Evolutionary conservation across 2,888 invertebrate genomes (phyloP), one percentile per base, ranked within the genome.

Genomic region (Cataglyphis albicans): DNA sequence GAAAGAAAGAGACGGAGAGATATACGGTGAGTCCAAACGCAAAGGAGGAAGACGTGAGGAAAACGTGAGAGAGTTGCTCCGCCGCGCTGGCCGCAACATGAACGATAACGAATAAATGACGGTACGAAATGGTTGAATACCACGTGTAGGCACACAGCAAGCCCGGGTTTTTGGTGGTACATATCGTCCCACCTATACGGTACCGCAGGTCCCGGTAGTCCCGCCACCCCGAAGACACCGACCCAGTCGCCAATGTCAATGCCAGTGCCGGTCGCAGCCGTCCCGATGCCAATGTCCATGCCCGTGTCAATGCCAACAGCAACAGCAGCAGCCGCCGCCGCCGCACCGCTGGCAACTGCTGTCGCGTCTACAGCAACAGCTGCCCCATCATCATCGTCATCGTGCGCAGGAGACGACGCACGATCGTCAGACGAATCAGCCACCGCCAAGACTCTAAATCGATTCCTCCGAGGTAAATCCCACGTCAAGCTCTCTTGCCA

Each of bases 121-220:
- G 65, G 59, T 65, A 67, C 38, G 75, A 72, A 73, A 76, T 72
- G 78, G 72, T 78, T 80, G 72, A 70, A 80, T 86, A 86, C 91
- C 90, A 88, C 91, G 90, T 91, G 87, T 93, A 94, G 94, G 94
- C 94, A 94, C 91, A 91, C 94, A 91, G 91, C 93, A 90, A 93
- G 92, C 85, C 93, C 94, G 90, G 91, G 94, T 92, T 92, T 94
- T 91, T 94, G 94, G 94, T 94, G 94, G 93, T 94, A 94, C 94
- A 93, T 94, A 93, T 94, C 94, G 90, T 92, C 94, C 91, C 94
- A 94, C 91, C 93, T 94, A 89, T 93, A 93, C 92, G 93, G 93
- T 92, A 87, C 92, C 84, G 91, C 90, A 91, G 91, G 90, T 90
- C 67, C 93, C 93, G 86, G 92, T 93, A 91, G 93, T 92, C 78